phyloP scores from a whole-genome alignment of 2,113 vertebrate species.

The Pelecanus crispus region DNA sequence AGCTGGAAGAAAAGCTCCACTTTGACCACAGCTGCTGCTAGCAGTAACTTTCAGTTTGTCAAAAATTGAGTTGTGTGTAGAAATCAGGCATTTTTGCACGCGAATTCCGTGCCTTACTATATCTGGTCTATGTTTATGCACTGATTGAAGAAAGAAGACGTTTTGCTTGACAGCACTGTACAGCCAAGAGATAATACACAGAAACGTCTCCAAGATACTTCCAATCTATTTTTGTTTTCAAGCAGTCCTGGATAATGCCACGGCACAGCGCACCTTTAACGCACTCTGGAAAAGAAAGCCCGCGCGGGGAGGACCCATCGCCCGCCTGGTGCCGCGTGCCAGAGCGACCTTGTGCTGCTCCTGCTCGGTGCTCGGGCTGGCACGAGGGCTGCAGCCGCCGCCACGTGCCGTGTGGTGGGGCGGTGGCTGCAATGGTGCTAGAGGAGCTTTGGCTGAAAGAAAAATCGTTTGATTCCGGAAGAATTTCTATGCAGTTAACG shows the following conservation, averaged over 20 bases:
- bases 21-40: neutral
- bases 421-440: neutral
- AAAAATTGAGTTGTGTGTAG: neutral
- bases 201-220: constrained; percentile 29
- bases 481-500: neutral
- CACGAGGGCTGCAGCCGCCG: neutral
- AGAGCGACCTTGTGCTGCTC: neutral
- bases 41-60: neutral
- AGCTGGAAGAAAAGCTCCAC: neutral
- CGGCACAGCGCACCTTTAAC: neutral
- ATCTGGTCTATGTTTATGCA: constrained; percentile 14
- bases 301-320: accelerated
- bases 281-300: neutral
- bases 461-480: neutral
- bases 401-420: accelerated
- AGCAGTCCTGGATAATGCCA: neutral
- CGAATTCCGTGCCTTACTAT: neutral
- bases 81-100: neutral
- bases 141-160: neutral
- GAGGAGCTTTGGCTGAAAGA: neutral
- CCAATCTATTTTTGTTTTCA: constrained; percentile 24
- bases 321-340: accelerated
- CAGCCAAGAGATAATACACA: neutral
- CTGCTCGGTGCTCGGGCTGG: neutral
- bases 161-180: constrained; percentile 26